A percentile compares a stretch with the other conserved stretches of the same genome.
Evolutionary conservation across 2,113 vertebrate species (phyloP).

Genomic region (Columba livia): DNA sequence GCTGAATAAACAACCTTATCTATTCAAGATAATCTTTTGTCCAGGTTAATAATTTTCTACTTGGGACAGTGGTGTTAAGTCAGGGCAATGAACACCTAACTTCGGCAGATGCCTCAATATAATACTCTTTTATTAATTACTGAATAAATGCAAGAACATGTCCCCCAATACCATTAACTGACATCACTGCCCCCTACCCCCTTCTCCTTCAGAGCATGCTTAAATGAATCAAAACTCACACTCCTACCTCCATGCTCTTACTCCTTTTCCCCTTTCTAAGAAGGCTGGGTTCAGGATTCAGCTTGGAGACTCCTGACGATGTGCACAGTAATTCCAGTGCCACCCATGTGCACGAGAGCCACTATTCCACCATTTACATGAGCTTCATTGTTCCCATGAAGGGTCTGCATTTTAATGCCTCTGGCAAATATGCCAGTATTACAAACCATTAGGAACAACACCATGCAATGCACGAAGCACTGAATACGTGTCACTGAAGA

Average conservation of each 20-base stretch:
- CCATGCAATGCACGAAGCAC: neutral
- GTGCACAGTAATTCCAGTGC: neutral
- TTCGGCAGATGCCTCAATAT: neutral
- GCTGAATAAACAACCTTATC: neutral
- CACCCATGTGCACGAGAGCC: neutral
- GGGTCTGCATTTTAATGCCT: neutral
- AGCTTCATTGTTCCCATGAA: neutral
- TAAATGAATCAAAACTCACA: neutral
- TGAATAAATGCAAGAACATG: neutral
- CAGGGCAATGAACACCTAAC: neutral
- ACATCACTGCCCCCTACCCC: no score
- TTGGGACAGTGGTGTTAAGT: neutral
- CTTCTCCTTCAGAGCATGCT: neutral
- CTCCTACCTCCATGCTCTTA: neutral
- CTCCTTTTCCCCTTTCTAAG: neutral
- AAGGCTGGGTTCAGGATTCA: neutral
- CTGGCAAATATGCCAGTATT: neutral
- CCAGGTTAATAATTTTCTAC: neutral
- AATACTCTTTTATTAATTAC: accelerated
- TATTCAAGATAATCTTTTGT: neutral
- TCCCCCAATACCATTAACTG: neutral
- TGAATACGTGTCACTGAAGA: neutral
- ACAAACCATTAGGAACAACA: neutral
- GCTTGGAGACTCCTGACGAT: no score
- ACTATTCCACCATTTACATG: neutral